Percentiles rank a stretch among this genome's conserved stretches.
These are phyloP conservation scores for Danionella cerebrum DNA, from an alignment of 2,113 vertebrate genomes.

Conservation along the genomic window DNA sequence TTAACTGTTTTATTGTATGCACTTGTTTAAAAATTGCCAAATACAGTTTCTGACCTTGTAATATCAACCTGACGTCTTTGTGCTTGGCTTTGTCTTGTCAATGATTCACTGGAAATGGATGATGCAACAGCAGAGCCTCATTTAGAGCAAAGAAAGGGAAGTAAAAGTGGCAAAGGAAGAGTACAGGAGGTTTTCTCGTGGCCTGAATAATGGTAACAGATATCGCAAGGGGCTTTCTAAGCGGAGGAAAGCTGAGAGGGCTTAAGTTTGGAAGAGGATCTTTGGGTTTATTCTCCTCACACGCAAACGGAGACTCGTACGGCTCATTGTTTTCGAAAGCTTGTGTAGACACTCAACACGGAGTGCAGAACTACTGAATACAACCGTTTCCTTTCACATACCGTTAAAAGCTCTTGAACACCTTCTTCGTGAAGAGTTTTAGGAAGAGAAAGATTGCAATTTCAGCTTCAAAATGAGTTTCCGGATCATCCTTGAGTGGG, in stretches of 20 bases:
- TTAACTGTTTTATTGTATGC: slow-evolving; percentile 94
- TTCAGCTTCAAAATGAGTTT: too few species aligned
- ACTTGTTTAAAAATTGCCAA: slow-evolving; percentile 88
- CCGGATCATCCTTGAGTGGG: too few species aligned
- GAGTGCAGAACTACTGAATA: slow-evolving; percentile 12
- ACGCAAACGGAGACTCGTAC: background rate
- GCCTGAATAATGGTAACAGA: background rate
- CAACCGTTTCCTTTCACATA: slow-evolving; percentile 15
- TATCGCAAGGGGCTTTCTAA: background rate
- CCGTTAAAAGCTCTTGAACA: slow-evolving; percentile 17
- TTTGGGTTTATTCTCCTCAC: background rate
- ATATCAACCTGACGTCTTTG: slow-evolving; percentile 78
- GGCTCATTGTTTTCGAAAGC: background rate
- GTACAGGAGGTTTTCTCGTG: too few species aligned
- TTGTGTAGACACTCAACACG: background rate
- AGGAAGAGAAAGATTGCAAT: too few species aligned
- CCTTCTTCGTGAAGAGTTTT: too few species aligned
- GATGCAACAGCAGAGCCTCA: slow-evolving; percentile 51
- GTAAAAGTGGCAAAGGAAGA: background rate
- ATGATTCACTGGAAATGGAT: slow-evolving; percentile 17
- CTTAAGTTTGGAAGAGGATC: background rate
- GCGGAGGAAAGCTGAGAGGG: background rate
- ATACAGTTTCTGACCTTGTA: slow-evolving; percentile 95
- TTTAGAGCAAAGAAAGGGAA: slow-evolving; percentile 39
- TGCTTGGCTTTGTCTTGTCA: slow-evolving; percentile 66